Percentiles rank a stretch among this genome's conserved stretches.
phyloP scores from a whole-genome alignment of 2,888 invertebrate species.

The Dryococelus australis region DNA sequence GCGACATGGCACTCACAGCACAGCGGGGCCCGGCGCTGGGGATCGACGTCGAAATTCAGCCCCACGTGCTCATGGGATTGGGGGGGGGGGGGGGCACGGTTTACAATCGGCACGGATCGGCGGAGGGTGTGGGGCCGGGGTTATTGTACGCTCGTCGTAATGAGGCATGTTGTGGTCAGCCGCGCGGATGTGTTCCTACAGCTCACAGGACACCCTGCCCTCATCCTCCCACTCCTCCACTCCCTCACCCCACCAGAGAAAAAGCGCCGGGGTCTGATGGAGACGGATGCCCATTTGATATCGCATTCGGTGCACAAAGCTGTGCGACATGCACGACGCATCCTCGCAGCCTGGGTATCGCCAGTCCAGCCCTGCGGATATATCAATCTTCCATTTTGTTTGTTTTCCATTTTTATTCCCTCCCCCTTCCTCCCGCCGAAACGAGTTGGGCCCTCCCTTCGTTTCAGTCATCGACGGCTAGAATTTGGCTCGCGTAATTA shows the following conservation, averaged over 20 bases:
- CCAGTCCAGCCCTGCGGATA: background rate
- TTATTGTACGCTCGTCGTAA: conserved; percentile 9
- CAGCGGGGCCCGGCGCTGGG: background rate
- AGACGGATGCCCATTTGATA: conserved; percentile 29
- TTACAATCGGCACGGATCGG: no score
- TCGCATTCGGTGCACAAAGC: conserved; percentile 17
- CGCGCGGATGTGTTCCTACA: background rate
- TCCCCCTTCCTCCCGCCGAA: background rate
- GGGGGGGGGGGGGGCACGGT: background rate
- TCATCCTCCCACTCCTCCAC: background rate
- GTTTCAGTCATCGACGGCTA: background rate
- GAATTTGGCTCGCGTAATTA: background rate
- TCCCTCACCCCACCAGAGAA: background rate
- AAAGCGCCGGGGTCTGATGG: background rate
- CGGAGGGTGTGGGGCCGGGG: background rate
- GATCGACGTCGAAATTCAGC: background rate
- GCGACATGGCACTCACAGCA: conserved; percentile 12
- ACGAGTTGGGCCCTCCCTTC: background rate
- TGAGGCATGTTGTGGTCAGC: conserved; percentile 1
- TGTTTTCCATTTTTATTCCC: background rate
- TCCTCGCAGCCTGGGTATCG: background rate
- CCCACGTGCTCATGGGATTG: background rate
- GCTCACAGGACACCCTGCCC: background rate
- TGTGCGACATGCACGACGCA: background rate
- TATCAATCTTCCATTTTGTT: conserved; percentile 16